Conservation (phyloP, 2,888 invertebrate species). For the Escarpia spicata region DNA sequence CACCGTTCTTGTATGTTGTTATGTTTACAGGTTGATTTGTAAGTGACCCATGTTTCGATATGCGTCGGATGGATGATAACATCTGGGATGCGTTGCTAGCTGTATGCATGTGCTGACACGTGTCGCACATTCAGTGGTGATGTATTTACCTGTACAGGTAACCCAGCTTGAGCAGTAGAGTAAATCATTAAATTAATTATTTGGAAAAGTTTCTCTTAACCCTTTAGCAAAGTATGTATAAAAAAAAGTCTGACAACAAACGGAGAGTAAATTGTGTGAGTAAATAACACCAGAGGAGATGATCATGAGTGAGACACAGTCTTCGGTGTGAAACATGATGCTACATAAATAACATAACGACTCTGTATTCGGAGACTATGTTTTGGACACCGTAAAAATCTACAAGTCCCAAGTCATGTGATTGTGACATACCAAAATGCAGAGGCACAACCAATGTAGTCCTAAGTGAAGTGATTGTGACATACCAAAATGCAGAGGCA, state of each 20-base stretch:
- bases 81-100: too few species aligned
- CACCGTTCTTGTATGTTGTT: not conserved
- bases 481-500: too few species aligned
- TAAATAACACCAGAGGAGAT: not conserved
- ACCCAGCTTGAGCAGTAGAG: conserved; percentile 40
- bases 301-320: not conserved
- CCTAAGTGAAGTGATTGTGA: too few species aligned
- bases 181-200: not conserved
- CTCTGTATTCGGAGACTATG: too few species aligned
- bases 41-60: not conserved
- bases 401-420: too few species aligned
- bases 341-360: too few species aligned
- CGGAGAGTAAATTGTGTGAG: not conserved
- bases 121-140: not conserved
- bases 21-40: not conserved
- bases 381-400: too few species aligned
- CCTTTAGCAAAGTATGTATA: not conserved
- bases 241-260: not conserved
- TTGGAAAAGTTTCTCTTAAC: not conserved
- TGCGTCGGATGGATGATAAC: too few species aligned
- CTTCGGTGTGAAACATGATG: not conserved
- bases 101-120: not conserved
- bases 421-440: too few species aligned
- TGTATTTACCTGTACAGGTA: not conserved
- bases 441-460: too few species aligned